Evolutionary conservation across 1,140 invertebrate species (phyloP), one percentile per base, ranked within the genome.

Genomic region (Aphelenchoides fujianensis): DNA sequence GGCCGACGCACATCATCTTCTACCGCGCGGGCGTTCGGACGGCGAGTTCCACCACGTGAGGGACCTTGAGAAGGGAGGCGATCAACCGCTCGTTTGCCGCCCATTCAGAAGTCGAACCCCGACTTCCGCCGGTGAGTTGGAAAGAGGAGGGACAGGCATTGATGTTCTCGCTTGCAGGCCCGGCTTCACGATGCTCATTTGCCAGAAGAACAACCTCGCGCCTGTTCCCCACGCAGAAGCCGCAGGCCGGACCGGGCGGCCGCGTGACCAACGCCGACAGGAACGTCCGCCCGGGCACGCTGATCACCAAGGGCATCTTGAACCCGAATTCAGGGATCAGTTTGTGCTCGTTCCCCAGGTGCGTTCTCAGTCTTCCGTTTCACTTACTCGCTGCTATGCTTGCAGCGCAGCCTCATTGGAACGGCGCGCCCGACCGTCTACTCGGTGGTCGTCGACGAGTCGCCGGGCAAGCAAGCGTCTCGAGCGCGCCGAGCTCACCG

Each of bases 291-390:
- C 55, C 55, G 7, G 55, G 55, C 5, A 59, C 55, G 5, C 34
- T 5, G 5, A 23, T 59, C 5, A 32, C 19, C 55, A 59, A 59
- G 23, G 55, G 23, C 5, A 59, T 59, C 34, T 27, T 19, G 7
- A 7, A 5, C 5, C 55, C 55, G 23, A 59, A 7, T n/a, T n/a
- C 27, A 5, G 28, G 5, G 55, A 59, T 16, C 55, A 59, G 34
- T 59, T 59, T 59, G 55, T 19, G 28, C 19, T 59, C 5, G 19
- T 59, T 59, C 5, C 55, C 27, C 55, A 59, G 55, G 5, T 59
- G 34, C 5, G 7, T 12, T 12, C 19, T 7, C 12, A 30, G 28
- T 23, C 34, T 5, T 19, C 55, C 5, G 5, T 7, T 59, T 5
- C 12, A 59, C 7, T 59, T 5, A 23, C 12, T 59, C 7, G 7